phyloP scores from a whole-genome alignment of 2,113 vertebrate species.

The Riparia riparia region DNA sequence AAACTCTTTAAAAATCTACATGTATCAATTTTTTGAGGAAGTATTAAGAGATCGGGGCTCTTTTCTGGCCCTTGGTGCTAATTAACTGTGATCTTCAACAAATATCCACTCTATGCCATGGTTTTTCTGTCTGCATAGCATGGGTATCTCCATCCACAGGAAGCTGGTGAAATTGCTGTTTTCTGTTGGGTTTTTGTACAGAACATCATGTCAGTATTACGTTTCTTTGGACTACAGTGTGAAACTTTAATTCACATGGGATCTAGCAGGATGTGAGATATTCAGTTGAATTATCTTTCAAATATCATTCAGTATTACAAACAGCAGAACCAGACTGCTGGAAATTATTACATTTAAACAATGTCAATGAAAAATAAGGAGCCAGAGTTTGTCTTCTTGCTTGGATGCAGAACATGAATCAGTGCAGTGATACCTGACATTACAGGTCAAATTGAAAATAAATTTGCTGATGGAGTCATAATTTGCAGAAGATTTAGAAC shows the following conservation, averaged over 20 bases:
- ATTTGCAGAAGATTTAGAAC: conserved; percentile 32
- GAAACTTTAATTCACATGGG: neutral
- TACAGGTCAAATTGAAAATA: conserved; percentile 44
- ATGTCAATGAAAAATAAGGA: conserved; percentile 37
- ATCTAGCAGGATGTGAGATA: conserved; percentile 16
- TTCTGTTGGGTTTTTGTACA: neutral
- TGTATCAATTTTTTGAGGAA: neutral
- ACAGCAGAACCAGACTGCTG: neutral
- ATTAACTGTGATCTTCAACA: neutral
- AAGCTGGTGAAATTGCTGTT: neutral
- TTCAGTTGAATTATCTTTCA: conserved; percentile 26
- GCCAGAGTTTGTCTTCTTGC: conserved; percentile 18
- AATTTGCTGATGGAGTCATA: conserved; percentile 16
- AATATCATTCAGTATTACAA: conserved; percentile 24
- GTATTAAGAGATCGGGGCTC: neutral
- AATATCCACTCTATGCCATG: neutral
- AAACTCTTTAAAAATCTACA: neutral
- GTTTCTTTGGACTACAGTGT: neutral
- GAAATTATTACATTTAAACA: conserved; percentile 37
- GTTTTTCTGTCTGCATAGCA: neutral
- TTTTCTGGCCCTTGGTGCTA: neutral
- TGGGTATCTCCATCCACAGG: neutral
- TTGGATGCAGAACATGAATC: conserved; percentile 12
- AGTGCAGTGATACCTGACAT: neutral
- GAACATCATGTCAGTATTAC: neutral